Percentiles rank a stretch among this genome's conserved stretches.
Evolutionary conservation across 2,113 vertebrate genomes (phyloP).

Genomic region (Naja naja): DNA sequence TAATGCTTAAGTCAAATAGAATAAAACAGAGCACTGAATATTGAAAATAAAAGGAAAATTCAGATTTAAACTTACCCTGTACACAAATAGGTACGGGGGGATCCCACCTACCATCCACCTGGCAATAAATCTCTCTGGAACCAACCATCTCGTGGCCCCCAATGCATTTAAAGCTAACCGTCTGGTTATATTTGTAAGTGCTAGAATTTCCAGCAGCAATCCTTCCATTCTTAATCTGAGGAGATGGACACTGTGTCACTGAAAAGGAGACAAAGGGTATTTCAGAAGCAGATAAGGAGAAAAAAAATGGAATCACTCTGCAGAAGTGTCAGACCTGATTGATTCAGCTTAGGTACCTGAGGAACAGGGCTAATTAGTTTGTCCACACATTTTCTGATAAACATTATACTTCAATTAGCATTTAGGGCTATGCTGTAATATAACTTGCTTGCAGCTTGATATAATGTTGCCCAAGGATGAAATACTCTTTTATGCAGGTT

Average conservation of each 20-base stretch:
- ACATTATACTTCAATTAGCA: not conserved
- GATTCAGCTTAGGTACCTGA: not conserved
- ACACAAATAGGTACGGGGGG: slow-evolving; percentile 53
- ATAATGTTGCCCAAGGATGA: not conserved
- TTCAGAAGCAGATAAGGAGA: not conserved
- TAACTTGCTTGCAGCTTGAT: not conserved
- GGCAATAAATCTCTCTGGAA: slow-evolving; percentile 43
- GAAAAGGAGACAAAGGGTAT: slow-evolving; percentile 16
- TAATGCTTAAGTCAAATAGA: not conserved
- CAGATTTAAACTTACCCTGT: slow-evolving; percentile 43
- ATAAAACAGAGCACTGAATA: not conserved
- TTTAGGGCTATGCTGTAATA: not conserved
- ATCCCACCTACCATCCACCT: slow-evolving; percentile 49
- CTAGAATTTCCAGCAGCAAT: not conserved
- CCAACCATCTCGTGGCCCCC: slow-evolving; percentile 51
- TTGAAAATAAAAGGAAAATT: not conserved
- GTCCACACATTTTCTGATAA: not conserved
- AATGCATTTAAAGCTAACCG: slow-evolving; percentile 36
- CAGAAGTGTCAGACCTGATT: not conserved
- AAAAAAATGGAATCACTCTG: not conserved
- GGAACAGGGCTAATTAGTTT: not conserved
- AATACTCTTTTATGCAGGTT: not conserved
- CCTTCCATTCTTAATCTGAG: slow-evolving; percentile 23
- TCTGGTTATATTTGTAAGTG: slow-evolving; percentile 38
- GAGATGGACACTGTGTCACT: slow-evolving; percentile 16